Evolutionary conservation across 2,888 invertebrate genomes (phyloP).

Genomic region (Thecocarcelia acutangulata): DNA sequence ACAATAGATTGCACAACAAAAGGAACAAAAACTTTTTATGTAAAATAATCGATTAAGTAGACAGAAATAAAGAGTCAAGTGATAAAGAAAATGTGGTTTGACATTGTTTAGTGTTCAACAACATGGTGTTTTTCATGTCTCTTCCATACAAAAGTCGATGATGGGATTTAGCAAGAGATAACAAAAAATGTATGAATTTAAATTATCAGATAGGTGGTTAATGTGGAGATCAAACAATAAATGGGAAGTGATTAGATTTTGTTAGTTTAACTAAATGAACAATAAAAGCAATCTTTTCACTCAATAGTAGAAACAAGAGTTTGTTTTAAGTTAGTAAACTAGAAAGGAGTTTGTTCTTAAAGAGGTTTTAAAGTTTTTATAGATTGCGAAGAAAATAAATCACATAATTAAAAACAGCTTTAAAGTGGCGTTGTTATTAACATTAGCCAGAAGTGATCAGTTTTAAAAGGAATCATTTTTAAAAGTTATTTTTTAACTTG

Average conservation of each 20-base stretch:
- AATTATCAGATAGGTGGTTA: slow-evolving; percentile 32
- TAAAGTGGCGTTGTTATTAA: too few relatives aligned
- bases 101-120: slow-evolving; percentile 53
- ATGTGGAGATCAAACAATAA: not conserved
- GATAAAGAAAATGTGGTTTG: slow-evolving; percentile 61
- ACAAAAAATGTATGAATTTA: slow-evolving; percentile 46
- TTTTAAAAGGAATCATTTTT: too few relatives aligned
- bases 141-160: not conserved
- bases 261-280: not conserved
- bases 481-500: too few relatives aligned
- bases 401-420: too few relatives aligned
- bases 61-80: slow-evolving; percentile 60
- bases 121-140: slow-evolving; percentile 26
- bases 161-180: slow-evolving; percentile 32
- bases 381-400: too few relatives aligned
- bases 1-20: slow-evolving; percentile 36
- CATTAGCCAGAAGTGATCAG: too few relatives aligned
- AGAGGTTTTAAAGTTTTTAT: too few relatives aligned
- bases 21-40: slow-evolving; percentile 34
- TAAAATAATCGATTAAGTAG: slow-evolving; percentile 59
- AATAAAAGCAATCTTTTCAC: too few relatives aligned
- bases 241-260: not conserved
- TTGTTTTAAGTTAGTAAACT: too few relatives aligned
- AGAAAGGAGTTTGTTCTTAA: too few relatives aligned
- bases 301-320: too few relatives aligned